Base-by-base conservation (phyloP, 2,113 vertebrate species). In the Upupa epops region DNA sequence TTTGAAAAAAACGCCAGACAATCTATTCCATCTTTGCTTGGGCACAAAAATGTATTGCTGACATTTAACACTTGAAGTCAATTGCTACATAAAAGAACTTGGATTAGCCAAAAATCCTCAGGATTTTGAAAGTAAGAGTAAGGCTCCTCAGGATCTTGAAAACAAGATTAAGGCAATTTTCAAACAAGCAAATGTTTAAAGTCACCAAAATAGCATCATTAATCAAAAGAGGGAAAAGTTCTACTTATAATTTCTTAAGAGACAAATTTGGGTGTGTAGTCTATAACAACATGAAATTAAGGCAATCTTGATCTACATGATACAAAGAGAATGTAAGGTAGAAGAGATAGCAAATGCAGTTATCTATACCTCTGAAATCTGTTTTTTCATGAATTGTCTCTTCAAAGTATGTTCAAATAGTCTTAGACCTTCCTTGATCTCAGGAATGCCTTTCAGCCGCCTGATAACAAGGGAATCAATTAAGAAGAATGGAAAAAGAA, bases 361-460 rank as follows among this genome's bases (percentile, higher is more conserved):
- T 83, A 70, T 66, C 26, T 48, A 22, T 49, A 85, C 17, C 75
- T 93, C 70, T 79, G 58, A 89, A 90, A 91, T 73, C 24, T 21
- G 29, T 63, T 65, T 63, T 95, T 92, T 86, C 29, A 73, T 64
- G 14, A 75, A 42, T 51, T 71, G n/a, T 77, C 58, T 94, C 81
- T 71, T 80, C 68, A 61, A 19, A 55, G 36, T 61, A 51, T 46
- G 34, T 96, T 96, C 86, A 95, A 92, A 88, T 69, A 49, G 17
- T 68, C 56, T 91, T 77, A 85, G 73, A 86, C 85, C 58, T 86
- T 94, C 73, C 94, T 96, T 96, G 83, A 69, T 93, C 66, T 93
- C 49, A 48, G 87, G 71, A 93, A 81, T 92, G 54, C 29, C 65
- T 95, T 92, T 95, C 75, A 74, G 82, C 86, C 58, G 82, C 34